Conservation (phyloP, 2,888 invertebrate species). For the Callosobruchus maculatus region DNA sequence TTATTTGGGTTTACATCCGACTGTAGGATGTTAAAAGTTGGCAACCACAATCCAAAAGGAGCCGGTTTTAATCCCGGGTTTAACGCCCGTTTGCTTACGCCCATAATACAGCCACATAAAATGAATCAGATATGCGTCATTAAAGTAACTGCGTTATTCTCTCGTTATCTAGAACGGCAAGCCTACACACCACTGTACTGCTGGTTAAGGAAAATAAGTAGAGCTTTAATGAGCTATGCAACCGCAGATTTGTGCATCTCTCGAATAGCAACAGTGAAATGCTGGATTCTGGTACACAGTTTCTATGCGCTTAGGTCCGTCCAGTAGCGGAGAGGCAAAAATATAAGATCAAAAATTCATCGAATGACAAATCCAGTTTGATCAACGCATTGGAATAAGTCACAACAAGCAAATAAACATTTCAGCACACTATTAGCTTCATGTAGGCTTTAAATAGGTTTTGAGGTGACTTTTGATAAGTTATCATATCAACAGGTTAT, state of each 20-base stretch:
- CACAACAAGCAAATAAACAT: no score
- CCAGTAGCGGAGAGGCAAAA: no score
- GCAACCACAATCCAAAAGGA: neutral
- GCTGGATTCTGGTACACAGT: neutral
- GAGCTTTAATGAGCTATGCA: neutral
- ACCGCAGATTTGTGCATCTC: neutral
- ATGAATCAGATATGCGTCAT: neutral
- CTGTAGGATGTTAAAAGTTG: neutral
- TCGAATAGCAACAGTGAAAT: neutral
- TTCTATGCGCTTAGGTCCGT: neutral
- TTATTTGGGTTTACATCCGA: neutral
- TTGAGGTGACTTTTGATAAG: no score
- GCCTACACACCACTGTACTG: neutral
- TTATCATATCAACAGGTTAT: no score
- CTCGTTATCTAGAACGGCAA: neutral
- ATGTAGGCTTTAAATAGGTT: no score
- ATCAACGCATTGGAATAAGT: no score
- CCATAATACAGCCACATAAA: neutral
- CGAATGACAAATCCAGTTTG: no score
- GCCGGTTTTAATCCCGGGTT: neutral
- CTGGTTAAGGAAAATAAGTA: neutral
- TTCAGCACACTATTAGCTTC: no score
- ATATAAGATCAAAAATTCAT: no score
- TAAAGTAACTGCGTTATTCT: neutral
- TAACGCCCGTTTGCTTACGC: neutral